Percentiles rank a stretch among this genome's conserved stretches.
These are phyloP conservation scores for Ciconia stormi DNA, from an alignment of 2,113 vertebrate genomes.

Conservation along the genomic window DNA sequence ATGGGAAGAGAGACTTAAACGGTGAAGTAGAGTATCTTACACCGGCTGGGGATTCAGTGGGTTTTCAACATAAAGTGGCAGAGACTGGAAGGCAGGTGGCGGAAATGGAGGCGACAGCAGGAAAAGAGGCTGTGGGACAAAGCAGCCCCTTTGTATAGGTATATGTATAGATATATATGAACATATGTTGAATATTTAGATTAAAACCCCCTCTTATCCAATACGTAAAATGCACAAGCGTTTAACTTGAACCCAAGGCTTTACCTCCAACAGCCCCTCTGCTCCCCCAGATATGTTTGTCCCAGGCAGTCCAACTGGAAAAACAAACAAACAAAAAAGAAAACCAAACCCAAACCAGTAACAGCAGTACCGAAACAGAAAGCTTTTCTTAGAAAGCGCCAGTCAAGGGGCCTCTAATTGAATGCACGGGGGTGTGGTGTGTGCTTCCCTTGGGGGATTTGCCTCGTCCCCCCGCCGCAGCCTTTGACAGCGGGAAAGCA, in stretches of 20 bases:
- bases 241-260: neutral
- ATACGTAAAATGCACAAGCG: neutral
- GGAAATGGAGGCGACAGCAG: neutral
- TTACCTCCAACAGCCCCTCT: neutral
- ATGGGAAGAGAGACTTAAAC: neutral
- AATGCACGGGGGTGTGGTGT: neutral
- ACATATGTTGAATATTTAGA: neutral
- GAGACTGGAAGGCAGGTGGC: neutral
- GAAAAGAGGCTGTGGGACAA: neutral
- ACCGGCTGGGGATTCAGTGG: neutral
- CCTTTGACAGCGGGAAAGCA: neutral
- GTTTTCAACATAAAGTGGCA: neutral
- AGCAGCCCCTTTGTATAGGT: neutral
- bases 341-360: neutral
- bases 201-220: neutral
- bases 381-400: neutral
- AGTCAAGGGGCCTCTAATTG: neutral
- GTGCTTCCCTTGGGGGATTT: neutral
- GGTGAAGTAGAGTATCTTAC: neutral
- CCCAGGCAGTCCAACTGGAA: neutral
- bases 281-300: neutral
- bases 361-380: neutral
- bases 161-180: fast-evolving
- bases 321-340: neutral
- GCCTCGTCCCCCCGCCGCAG: neutral